Conservation (phyloP, 2,113 vertebrate genomes). For the Paramormyrops kingsleyae region DNA sequence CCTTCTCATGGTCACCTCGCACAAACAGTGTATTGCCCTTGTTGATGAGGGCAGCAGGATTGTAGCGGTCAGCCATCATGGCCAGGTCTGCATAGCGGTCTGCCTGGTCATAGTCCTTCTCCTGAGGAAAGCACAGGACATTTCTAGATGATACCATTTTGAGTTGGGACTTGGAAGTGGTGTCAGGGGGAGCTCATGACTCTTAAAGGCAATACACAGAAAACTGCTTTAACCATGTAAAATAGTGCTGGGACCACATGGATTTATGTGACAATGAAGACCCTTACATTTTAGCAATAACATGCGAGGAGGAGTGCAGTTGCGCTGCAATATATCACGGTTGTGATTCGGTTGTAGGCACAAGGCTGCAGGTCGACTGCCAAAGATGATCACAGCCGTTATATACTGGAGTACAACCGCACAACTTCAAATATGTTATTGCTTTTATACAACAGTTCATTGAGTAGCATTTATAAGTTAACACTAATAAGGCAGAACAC, state of each 20-base stretch:
- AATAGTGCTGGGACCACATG: background rate
- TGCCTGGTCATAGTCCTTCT: conserved; percentile 84
- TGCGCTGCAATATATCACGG: background rate
- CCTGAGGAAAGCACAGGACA: conserved; percentile 50
- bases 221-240: background rate
- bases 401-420: background rate
- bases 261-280: background rate
- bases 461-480: background rate
- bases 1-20: conserved; percentile 83
- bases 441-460: background rate
- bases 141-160: background rate
- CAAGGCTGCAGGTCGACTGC: background rate
- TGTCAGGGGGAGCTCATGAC: background rate
- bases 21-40: conserved; percentile 89
- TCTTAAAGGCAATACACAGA: background rate
- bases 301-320: background rate
- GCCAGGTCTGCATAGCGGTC: conserved; percentile 87
- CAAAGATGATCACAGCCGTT: background rate
- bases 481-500: background rate
- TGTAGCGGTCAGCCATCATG: conserved; percentile 86
- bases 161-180: background rate
- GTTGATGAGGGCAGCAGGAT: conserved; percentile 88
- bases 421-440: background rate
- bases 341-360: background rate
- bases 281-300: background rate